Conservation (phyloP, 1,140 invertebrate genomes). For the Paralvinella palmiformis region DNA sequence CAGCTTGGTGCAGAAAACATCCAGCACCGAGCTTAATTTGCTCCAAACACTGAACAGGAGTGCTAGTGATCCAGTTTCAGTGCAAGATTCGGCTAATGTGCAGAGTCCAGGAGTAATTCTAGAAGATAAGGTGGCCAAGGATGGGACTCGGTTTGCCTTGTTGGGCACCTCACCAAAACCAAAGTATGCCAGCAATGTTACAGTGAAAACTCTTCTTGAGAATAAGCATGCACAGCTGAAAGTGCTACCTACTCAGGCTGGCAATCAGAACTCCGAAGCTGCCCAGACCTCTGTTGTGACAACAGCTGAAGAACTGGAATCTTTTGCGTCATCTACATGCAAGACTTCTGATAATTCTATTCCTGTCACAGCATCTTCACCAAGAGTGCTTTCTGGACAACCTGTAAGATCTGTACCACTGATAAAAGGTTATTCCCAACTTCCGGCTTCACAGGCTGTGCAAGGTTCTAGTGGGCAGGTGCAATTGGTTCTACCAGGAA, state of each 20-base stretch:
- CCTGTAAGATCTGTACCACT: too few relatives aligned
- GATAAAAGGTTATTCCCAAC: too few relatives aligned
- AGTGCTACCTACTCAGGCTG: neutral
- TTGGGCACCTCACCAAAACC: neutral
- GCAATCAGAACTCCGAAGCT: neutral
- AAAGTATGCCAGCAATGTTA: slow-evolving; percentile 37
- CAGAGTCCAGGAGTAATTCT: neutral
- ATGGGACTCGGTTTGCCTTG: neutral
- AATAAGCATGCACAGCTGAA: slow-evolving; percentile 22
- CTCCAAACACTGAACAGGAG: neutral
- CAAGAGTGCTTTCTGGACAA: too few relatives aligned
- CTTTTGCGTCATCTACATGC: neutral
- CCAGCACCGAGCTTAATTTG: neutral
- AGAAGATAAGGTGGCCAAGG: neutral
- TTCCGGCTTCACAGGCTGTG: too few relatives aligned
- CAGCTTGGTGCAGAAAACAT: too few relatives aligned
- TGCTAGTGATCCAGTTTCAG: slow-evolving; percentile 9
- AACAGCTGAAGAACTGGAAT: neutral
- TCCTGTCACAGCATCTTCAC: too few relatives aligned
- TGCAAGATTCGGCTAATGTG: neutral
- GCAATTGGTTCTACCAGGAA: too few relatives aligned
- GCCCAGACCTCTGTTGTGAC: neutral
- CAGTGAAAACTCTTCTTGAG: slow-evolving; percentile 36
- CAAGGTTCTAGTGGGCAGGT: too few relatives aligned
- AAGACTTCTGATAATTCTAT: too few relatives aligned